A percentile compares a stretch with the other conserved stretches of the same genome.
Evolutionary conservation across 2,113 vertebrate genomes (phyloP).

Genomic region (Amblyopsis rosae): DNA sequence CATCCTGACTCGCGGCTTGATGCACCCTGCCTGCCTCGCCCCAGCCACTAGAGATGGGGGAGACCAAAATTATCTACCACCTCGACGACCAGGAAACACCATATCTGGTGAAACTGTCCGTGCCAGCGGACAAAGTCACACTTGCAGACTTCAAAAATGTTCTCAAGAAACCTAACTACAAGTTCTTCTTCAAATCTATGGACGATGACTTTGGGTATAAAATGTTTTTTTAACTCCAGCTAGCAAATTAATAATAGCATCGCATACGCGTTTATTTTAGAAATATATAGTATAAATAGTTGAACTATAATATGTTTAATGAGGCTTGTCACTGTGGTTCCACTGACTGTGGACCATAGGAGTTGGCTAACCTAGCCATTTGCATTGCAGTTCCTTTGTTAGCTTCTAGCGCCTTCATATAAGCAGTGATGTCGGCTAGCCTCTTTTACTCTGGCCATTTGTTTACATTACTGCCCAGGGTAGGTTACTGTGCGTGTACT

Average conservation of each 20-base stretch:
- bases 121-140: conserved; percentile 91
- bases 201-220: conserved; percentile 95
- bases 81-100: conserved; percentile 97
- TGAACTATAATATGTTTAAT: background rate
- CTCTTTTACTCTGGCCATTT: conserved; percentile 50
- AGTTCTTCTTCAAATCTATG: conserved; percentile 99
- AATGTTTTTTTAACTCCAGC: conserved; percentile 32
- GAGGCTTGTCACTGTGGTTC: conserved; percentile 24
- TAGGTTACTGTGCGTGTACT: conserved; percentile 16
- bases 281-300: background rate
- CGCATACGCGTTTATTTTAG: background rate
- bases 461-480: conserved; percentile 68
- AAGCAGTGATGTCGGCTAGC: conserved; percentile 35
- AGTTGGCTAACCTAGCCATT: conserved; percentile 20
- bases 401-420: conserved; percentile 60
- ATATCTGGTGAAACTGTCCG: conserved; percentile 92
- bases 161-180: conserved; percentile 94
- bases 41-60: conserved; percentile 82
- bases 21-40: conserved; percentile 71
- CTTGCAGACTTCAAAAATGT: conserved; percentile 95
- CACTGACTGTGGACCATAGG: conserved; percentile 2
- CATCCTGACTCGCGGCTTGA: conserved; percentile 75
- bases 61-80: conserved; percentile 99
- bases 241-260: background rate
- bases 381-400: conserved; percentile 65